Evolutionary conservation across 2,113 vertebrate species (phyloP), one percentile per base, ranked within the genome.

Genomic region (Strigops habroptila): DNA sequence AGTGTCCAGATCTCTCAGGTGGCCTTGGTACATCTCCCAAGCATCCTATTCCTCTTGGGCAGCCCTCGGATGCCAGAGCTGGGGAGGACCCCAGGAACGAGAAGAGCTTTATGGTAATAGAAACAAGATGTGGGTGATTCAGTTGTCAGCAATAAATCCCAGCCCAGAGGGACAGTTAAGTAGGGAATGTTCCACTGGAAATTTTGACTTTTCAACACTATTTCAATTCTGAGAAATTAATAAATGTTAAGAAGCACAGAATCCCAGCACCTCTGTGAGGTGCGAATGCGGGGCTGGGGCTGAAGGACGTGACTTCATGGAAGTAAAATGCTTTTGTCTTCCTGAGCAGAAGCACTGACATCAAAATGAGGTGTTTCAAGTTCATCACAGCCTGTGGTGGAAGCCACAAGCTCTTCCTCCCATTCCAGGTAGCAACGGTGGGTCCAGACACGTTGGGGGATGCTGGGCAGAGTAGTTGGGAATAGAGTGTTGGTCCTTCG

Each of bases 141-240:
- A 90, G 49, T 15, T 65, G 82, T 37, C 30, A 22, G 64, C 71
- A 86, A 12, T 60, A 83, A 97, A 88, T 62, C 92, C 68, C 41
- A 92, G 46, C 41, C 64, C 8, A 0, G 51, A 68, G 76, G 86
- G 64, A 59, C 4, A 53, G 60, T 63, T 63, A 90, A 62, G 75
- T 2, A 33, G 76, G 83, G 77, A 84, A 91, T 48, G 51, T 94
- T 92, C 90, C 92, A 22, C 75, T 85, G 78, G 92, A 85, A 85
- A 85, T 73, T 35, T 28, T 85, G 90, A 77, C 70, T 62, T 95
- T 82, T 89, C 91, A 59, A 68, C 80, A 53, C 49, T 18, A 24
- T 77, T 91, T 93, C 77, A 37, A 64, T 51, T 57, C 70, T 59
- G 63, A 80, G 57, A 64, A 91, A 85, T 51, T 60, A 80, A 35